Conservation (phyloP, 2,797 vertebrate species). For the Mormyrops boulengeri region DNA sequence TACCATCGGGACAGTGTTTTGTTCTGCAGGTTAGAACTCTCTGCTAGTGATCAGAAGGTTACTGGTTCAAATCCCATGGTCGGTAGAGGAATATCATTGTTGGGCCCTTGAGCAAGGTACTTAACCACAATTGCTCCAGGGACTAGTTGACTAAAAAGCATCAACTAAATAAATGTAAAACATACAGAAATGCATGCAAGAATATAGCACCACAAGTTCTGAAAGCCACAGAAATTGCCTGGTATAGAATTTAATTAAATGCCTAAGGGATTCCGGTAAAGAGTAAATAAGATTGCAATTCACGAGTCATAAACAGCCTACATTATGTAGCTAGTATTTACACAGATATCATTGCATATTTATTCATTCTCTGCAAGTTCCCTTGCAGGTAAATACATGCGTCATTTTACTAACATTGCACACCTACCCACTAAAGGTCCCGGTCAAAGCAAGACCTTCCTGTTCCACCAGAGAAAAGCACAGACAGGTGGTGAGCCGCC, state of each 20-base stretch:
- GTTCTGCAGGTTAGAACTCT: neutral
- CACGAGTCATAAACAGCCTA: neutral
- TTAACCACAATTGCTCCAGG: neutral
- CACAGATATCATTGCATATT: neutral
- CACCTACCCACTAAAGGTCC: neutral
- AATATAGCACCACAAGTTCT: neutral
- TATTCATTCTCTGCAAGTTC: neutral
- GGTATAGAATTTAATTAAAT: neutral
- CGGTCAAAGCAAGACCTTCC: neutral
- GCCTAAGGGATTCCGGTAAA: neutral
- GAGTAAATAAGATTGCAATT: neutral
- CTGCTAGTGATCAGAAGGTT: neutral
- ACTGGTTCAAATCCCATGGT: neutral
- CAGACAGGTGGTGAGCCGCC: neutral
- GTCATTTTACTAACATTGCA: neutral
- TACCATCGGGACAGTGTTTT: neutral
- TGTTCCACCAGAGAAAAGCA: neutral
- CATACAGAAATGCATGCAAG: neutral
- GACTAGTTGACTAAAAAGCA: neutral
- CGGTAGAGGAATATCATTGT: neutral
- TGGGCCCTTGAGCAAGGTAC: neutral
- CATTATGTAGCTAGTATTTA: neutral
- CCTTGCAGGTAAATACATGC: neutral
- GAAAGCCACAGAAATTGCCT: neutral
- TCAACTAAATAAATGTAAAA: neutral